phyloP scores from a whole-genome alignment of 64 coral and sea anemone species.

The Dendronephthya gigantea region DNA sequence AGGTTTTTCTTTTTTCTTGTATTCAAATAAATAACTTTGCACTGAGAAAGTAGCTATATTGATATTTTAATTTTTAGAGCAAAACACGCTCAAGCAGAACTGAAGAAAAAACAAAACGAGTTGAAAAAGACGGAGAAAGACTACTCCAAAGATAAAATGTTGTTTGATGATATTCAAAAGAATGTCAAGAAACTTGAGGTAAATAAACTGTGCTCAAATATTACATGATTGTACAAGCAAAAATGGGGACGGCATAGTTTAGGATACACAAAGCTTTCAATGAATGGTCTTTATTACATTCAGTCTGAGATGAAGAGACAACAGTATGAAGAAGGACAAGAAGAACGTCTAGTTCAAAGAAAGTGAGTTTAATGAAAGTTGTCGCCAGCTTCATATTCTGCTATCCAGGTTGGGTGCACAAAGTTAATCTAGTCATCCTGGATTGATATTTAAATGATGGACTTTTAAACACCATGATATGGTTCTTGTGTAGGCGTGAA shows the following conservation, averaged over 20 bases:
- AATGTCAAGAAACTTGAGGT: constrained; percentile 68
- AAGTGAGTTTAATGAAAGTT: constrained; percentile 35
- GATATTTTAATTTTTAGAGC: constrained; percentile 39
- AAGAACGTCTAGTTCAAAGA: constrained; percentile 50
- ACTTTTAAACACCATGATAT: not conserved
- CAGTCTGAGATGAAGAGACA: constrained; percentile 83
- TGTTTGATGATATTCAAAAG: constrained; percentile 71
- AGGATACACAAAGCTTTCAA: no score
- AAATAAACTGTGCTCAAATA: not conserved
- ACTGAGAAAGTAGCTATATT: not conserved
- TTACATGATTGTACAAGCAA: not conserved
- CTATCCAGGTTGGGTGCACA: no score
- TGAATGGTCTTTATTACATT: not conserved
- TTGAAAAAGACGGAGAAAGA: constrained; percentile 87
- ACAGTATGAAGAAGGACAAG: constrained; percentile 79
- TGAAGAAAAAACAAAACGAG: constrained; percentile 86
- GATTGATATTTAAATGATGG: no score
- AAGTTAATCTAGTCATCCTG: no score
- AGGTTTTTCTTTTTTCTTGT: no score
- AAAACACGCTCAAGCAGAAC: constrained; percentile 77
- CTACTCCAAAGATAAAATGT: constrained; percentile 82
- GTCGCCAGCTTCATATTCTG: no score
- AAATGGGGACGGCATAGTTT: no score
- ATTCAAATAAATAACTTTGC: not conserved
- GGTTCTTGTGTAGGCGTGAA: constrained; percentile 42